A percentile compares a stretch with the other conserved stretches of the same genome.
Evolutionary conservation across 1,140 invertebrate species (phyloP).

Genomic region (Anthonomus grandis): DNA sequence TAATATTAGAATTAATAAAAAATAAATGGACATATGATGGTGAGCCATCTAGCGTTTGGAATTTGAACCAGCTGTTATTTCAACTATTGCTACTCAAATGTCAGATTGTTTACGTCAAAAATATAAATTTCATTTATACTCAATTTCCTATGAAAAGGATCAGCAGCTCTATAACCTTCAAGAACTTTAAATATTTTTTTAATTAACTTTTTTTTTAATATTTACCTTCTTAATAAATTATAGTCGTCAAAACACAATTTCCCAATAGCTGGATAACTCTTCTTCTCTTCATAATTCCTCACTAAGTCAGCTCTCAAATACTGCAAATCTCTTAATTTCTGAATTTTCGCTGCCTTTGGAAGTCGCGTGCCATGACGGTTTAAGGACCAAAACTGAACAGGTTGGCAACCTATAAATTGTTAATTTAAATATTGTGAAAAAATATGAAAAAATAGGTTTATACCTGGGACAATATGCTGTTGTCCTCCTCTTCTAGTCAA

Average conservation of each 20-base stretch:
- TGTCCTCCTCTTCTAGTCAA: constrained; percentile 52
- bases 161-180: too few relatives aligned
- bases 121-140: too few relatives aligned
- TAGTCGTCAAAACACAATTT: constrained; percentile 58
- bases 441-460: background rate
- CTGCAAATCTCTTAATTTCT: constrained; percentile 51
- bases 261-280: constrained; percentile 43
- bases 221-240: constrained; percentile 51
- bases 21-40: too few relatives aligned
- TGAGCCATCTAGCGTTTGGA: too few relatives aligned
- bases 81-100: too few relatives aligned
- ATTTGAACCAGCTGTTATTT: too few relatives aligned
- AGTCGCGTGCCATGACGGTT: constrained; percentile 62
- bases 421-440: constrained; percentile 2
- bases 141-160: too few relatives aligned
- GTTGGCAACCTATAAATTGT: constrained; percentile 54
- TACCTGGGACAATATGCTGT: constrained; percentile 56
- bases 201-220: too few relatives aligned
- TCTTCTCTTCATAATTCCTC: constrained; percentile 54
- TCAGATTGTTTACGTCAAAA: too few relatives aligned
- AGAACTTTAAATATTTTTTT: too few relatives aligned
- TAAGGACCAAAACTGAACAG: constrained; percentile 62
- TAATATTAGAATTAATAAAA: too few relatives aligned
- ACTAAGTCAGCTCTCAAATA: constrained; percentile 57
- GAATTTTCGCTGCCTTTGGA: constrained; percentile 54